Conservation (phyloP, 2,797 vertebrate genomes). For the Onychomys arenicola region DNA sequence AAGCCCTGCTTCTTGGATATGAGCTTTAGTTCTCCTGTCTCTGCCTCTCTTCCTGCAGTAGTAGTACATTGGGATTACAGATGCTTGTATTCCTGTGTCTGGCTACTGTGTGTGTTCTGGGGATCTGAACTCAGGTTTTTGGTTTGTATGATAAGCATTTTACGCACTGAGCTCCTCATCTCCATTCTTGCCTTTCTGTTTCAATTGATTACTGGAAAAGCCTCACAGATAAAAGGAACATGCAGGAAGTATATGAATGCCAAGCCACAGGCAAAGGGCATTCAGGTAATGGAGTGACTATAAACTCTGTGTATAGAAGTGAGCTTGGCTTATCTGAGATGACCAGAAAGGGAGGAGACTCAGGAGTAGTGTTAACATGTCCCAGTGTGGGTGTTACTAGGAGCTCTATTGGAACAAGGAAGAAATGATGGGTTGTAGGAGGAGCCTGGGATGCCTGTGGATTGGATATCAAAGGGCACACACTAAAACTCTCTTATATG, state of each 20-base stretch:
- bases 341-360: background rate
- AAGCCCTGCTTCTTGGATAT: background rate
- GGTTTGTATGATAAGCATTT: background rate
- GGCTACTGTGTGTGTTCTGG: background rate
- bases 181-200: background rate
- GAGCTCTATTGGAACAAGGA: rapidly evolving
- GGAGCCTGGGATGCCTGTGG: rapidly evolving
- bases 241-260: background rate
- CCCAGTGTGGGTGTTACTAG: rapidly evolving
- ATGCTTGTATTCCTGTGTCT: background rate
- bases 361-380: background rate
- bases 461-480: rapidly evolving
- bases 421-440: background rate
- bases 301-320: background rate
- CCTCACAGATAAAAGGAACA: background rate
- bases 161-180: background rate
- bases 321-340: no score
- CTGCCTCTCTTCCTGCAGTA: background rate
- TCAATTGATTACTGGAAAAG: background rate
- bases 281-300: background rate
- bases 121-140: background rate
- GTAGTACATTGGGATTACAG: background rate
- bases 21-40: background rate
- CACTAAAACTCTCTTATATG: background rate
- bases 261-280: background rate